Conservation (phyloP, 2,113 vertebrate species). For the Perca schrenkii region DNA sequence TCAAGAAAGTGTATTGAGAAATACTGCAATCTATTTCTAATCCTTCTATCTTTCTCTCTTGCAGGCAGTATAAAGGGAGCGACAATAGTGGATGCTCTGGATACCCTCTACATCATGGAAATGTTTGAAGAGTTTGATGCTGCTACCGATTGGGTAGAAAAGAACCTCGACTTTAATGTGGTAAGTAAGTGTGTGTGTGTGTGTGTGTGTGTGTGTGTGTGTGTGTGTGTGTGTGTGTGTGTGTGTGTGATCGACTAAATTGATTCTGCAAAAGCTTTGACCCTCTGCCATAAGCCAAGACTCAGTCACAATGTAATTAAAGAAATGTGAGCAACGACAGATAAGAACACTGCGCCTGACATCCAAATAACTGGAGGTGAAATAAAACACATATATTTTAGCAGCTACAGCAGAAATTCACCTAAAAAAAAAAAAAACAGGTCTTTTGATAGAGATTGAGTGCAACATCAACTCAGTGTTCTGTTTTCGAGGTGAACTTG, state of each 20-base stretch:
- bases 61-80: conserved; percentile 90
- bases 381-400: background rate
- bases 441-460: background rate
- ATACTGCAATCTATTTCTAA: background rate
- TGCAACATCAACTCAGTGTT: background rate
- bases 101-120: conserved; percentile 96
- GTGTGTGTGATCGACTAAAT: background rate
- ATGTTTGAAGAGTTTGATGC: conserved; percentile 96
- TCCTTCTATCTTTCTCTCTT: conserved; percentile 7
- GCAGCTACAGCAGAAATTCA: background rate
- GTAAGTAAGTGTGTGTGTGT: conserved; percentile 77
- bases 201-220: conserved; percentile 1
- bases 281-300: background rate
- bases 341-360: background rate
- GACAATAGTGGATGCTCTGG: conserved; percentile 96
- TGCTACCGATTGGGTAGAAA: conserved; percentile 95
- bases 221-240: background rate
- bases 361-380: background rate
- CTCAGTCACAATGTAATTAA: background rate
- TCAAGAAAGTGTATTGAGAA: background rate
- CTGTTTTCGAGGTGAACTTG: background rate
- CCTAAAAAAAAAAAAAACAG: background rate
- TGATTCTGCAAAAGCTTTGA: background rate
- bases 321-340: background rate
- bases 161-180: conserved; percentile 96